These are phyloP conservation scores for Myxocyprinus asiaticus DNA, from an alignment of 2,113 vertebrate genomes.

Conservation along the genomic window DNA sequence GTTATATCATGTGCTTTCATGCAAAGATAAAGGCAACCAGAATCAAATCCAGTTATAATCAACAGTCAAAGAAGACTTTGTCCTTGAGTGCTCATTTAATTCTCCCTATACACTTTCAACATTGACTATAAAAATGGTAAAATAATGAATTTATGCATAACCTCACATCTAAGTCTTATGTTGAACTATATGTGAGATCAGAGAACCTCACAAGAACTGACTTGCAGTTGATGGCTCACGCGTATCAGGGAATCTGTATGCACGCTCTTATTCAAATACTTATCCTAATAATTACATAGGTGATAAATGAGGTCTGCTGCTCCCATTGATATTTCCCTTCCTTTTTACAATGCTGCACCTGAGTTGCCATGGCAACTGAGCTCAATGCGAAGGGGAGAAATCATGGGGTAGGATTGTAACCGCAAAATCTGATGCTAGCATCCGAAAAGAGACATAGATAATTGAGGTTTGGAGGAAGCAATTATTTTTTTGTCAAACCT, in stretches of 20 bases:
- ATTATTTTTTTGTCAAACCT: constrained; percentile 6
- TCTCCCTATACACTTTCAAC: neutral
- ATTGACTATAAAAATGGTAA: constrained; percentile 3
- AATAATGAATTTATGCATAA: neutral
- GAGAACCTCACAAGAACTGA: neutral
- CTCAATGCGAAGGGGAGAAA: constrained; percentile 4
- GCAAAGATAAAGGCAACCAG: constrained; percentile 27
- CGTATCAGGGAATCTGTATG: constrained; percentile 20
- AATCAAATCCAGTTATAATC: constrained; percentile 10
- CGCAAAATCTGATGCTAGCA: neutral
- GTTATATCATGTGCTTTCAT: constrained; percentile 29
- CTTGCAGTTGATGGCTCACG: neutral
- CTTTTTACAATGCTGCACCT: constrained; percentile 55
- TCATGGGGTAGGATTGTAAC: constrained; percentile 1
- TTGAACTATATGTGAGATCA: neutral
- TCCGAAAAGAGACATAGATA: constrained; percentile 8
- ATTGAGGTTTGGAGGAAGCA: neutral
- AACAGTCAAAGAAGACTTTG: constrained; percentile 4
- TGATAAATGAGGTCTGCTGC: constrained; percentile 20
- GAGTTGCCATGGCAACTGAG: constrained; percentile 65
- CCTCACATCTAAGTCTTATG: neutral
- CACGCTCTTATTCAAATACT: constrained; percentile 21
- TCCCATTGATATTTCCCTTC: constrained; percentile 49
- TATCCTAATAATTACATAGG: neutral
- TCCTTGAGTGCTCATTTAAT: constrained; percentile 9